Conservation (phyloP, 2,113 vertebrate genomes). For the Plotosus lineatus region DNA sequence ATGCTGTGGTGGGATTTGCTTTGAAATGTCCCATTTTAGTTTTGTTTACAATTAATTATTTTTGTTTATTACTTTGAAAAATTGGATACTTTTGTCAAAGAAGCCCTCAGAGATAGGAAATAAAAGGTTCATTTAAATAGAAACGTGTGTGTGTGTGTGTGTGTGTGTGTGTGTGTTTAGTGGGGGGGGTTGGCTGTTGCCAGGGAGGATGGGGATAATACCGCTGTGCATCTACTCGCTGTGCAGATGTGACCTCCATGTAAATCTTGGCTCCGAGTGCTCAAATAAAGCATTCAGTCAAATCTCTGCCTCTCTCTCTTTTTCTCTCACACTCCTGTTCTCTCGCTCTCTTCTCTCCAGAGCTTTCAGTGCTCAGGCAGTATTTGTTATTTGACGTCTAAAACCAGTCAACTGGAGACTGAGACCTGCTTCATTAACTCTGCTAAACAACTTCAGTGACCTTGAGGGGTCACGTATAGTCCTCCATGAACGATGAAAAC, state of each 20-base stretch:
- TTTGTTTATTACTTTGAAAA: neutral
- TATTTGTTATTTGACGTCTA: conserved; percentile 24
- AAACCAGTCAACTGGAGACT: conserved; percentile 1
- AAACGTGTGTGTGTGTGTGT: conserved; percentile 14
- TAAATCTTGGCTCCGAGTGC: conserved; percentile 19
- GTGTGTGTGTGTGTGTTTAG: conserved; percentile 7
- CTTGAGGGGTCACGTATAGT: neutral
- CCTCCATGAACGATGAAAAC: neutral
- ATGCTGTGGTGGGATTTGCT: neutral
- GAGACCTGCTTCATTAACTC: conserved; percentile 16
- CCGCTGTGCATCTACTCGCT: conserved; percentile 32
- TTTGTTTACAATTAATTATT: neutral
- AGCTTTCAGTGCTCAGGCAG: conserved; percentile 17
- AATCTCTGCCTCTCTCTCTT: conserved; percentile 15
- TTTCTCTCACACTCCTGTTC: conserved; percentile 16
- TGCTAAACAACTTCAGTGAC: neutral
- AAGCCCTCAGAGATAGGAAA: neutral
- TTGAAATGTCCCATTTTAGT: neutral
- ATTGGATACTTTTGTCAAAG: neutral
- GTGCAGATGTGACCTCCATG: conserved; percentile 31
- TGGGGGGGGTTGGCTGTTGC: conserved; percentile 32
- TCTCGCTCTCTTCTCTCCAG: conserved; percentile 21
- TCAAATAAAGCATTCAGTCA: conserved; percentile 16
- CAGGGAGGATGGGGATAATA: conserved; percentile 42
- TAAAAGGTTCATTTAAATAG: conserved; percentile 18